Conservation (phyloP, 23 tunicate species). For the Oikopleura vanhoeffeni region DNA sequence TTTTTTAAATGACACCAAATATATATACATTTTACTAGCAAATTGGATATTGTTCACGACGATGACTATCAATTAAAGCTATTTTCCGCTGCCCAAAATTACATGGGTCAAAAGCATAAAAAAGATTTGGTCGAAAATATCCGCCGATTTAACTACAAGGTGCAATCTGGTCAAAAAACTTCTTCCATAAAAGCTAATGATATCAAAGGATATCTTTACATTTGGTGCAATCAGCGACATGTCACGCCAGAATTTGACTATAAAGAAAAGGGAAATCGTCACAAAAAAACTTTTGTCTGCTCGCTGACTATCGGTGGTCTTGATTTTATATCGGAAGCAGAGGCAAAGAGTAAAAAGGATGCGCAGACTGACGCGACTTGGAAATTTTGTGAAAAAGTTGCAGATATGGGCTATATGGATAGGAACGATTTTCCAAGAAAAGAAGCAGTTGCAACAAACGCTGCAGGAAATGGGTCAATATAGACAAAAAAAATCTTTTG, state of each 20-base stretch:
- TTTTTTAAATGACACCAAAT: neutral
- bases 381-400: neutral
- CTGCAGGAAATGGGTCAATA: too few species aligned
- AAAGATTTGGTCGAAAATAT: neutral
- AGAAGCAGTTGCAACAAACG: neutral
- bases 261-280: neutral
- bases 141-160: neutral
- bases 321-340: neutral
- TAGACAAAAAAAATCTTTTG: too few species aligned
- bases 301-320: neutral
- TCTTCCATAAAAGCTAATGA: neutral
- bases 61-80: neutral
- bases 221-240: neutral
- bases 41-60: neutral
- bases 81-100: neutral
- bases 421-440: neutral
- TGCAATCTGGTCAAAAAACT: neutral
- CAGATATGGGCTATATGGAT: neutral
- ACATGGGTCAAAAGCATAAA: neutral
- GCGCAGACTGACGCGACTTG: neutral
- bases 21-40: neutral
- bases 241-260: neutral
- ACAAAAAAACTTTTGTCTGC: neutral
- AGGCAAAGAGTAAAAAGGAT: neutral
- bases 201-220: neutral